These are phyloP conservation scores for Pachyseris speciosa DNA, from an alignment of 64 coral and sea anemone genomes.

Conservation along the genomic window DNA sequence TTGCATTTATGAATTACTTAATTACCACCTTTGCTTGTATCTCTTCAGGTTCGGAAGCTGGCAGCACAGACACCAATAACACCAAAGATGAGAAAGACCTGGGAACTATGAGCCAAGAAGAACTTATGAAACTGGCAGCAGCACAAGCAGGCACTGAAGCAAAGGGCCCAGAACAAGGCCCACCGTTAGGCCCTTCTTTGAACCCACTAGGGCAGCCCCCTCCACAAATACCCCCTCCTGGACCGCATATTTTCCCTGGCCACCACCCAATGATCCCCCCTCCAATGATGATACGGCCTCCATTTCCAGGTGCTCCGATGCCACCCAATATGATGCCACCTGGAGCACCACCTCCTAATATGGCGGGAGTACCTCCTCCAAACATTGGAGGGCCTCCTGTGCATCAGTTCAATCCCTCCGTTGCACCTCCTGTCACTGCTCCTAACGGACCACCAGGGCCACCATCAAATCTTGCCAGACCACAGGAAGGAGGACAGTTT, in stretches of 20 bases:
- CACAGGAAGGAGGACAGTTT: slow-evolving; percentile 38
- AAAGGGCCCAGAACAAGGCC: slow-evolving; percentile 1
- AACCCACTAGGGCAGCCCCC: slow-evolving; percentile 37
- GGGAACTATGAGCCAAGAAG: slow-evolving; percentile 81
- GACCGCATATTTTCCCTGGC: slow-evolving; percentile 76
- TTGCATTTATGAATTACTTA: not conserved
- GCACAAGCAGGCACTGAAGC: slow-evolving; percentile 62
- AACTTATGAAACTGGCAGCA: slow-evolving; percentile 77
- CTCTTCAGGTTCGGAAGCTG: slow-evolving; percentile 38
- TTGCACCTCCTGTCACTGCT: not conserved
- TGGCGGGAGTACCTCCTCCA: slow-evolving; percentile 59
- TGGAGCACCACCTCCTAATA: slow-evolving; percentile 44
- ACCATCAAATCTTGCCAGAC: not conserved
- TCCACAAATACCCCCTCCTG: slow-evolving; percentile 74
- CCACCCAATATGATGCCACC: slow-evolving; percentile 79
- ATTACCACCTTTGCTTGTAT: not conserved
- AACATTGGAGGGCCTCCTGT: slow-evolving; percentile 22
- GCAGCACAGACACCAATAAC: slow-evolving; percentile 39
- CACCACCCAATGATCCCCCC: slow-evolving; percentile 79
- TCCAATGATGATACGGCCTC: slow-evolving; percentile 85
- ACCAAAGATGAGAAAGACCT: slow-evolving; percentile 69
- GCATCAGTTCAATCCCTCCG: slow-evolving; percentile 28
- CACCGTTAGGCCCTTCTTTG: not conserved
- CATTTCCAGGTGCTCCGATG: slow-evolving; percentile 72
- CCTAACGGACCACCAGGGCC: slow-evolving; percentile 13